Conservation (phyloP, 2,113 vertebrate genomes). For the Pavo muticus region DNA sequence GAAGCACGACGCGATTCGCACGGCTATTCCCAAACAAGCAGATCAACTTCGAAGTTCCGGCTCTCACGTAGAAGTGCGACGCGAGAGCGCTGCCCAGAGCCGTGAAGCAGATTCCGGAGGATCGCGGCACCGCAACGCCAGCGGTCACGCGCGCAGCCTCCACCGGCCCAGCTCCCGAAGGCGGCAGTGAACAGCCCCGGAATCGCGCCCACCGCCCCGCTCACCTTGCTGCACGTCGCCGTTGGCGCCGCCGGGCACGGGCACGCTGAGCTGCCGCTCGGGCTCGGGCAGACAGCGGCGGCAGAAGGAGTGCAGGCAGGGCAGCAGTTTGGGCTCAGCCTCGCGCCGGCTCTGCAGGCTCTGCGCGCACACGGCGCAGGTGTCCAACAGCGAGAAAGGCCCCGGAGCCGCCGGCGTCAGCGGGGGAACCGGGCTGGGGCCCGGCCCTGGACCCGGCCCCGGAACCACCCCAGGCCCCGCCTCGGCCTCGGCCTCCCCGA, state of each 20-base stretch:
- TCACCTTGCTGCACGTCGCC: conserved; percentile 96
- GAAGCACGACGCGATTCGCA: rapidly evolving
- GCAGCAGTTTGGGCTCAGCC: conserved; percentile 95
- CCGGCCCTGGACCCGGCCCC: conserved; percentile 69
- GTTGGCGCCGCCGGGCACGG: conserved; percentile 90
- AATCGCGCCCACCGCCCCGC: neutral
- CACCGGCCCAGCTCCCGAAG: no score
- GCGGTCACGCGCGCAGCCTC: neutral
- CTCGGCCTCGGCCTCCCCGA: conserved; percentile 51
- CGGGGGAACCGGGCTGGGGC: conserved; percentile 78
- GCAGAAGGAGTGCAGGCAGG: conserved; percentile 97
- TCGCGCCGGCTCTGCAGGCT: conserved; percentile 91
- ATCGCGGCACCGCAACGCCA: neutral
- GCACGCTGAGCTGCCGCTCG: conserved; percentile 92
- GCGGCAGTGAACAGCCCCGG: no score
- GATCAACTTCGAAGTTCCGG: neutral
- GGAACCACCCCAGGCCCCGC: conserved; percentile 68
- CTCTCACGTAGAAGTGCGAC: rapidly evolving
- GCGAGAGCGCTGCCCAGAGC: neutral
- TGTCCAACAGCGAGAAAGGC: conserved; percentile 87
- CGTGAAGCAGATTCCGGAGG: rapidly evolving
- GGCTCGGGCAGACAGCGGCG: conserved; percentile 93
- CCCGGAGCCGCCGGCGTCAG: conserved; percentile 75
- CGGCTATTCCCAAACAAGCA: rapidly evolving
- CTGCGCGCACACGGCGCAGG: conserved; percentile 95